Evolutionary conservation across 2,113 vertebrate genomes (phyloP), one percentile per base, ranked within the genome.

Genomic region (Ursus arctos): DNA sequence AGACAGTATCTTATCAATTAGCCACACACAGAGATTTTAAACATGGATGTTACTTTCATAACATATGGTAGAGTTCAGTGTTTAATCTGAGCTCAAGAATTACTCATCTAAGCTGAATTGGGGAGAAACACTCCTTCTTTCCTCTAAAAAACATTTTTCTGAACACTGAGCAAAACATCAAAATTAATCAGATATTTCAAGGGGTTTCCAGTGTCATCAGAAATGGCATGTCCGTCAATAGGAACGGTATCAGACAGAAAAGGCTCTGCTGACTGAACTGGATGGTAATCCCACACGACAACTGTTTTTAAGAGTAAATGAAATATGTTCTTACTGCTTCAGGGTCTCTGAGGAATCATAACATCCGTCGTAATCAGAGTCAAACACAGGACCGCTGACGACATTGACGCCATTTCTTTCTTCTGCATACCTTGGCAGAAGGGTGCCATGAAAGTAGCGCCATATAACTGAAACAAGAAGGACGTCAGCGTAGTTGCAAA

Each of bases 351-450:
- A 89, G 7, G 98, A 91, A 97, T 99, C 99, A 51, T 98, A 99
- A 19, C 94, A 98, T 49, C 99, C 99, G 69, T 99, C 98, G n/a
- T 97, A 99, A 95, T 99, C 98, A 19, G 97, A 98, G 98, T 99
- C 99, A 94, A 99, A 99, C 98, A 99, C 99, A 0, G 99, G 99
- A 81, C 99, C 99, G 1, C 99, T 99, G 95, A 99, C 98, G 24
- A 99, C 97, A 88, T 99, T 99, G 92, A 99, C 57, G 16, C 99
- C 99, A 0, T 99, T 99, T 92, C 99, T 99, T 76, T 98, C 94
- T 69, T 98, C 81, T 7, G 99, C 99, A 74, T 99, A 99, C 80
- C 98, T 98, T 43, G 97, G 98, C 63, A 99, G 98, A 3, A 99
- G 90, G 26, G 97, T 81, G 4, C 98, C 91, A 15, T 99, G 99